Conservation (phyloP, 2,797 vertebrate genomes). For the Coranthus polyacanthus region DNA sequence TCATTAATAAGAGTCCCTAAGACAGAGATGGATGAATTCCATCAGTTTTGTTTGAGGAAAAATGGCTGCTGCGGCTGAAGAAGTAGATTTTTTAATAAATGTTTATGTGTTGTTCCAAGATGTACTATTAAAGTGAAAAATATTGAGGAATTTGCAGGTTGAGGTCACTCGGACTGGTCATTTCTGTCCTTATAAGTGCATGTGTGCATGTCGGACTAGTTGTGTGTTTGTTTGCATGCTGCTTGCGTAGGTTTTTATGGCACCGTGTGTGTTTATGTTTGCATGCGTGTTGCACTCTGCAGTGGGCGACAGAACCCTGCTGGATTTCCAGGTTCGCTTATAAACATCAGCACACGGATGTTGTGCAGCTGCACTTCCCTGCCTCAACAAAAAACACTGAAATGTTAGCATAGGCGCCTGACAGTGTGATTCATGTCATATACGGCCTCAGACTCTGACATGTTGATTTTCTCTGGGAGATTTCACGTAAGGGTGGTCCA, state of each 20-base stretch:
- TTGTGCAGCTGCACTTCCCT: slow-evolving; percentile 57
- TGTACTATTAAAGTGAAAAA: slow-evolving; percentile 61
- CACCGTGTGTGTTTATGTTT: slow-evolving; percentile 38
- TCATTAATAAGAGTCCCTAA: slow-evolving; percentile 69
- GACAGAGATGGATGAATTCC: slow-evolving; percentile 84
- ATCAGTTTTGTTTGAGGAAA: slow-evolving; percentile 72
- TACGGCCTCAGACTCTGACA: slow-evolving; percentile 32
- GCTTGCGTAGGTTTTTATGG: slow-evolving; percentile 8
- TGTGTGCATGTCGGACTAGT: slow-evolving; percentile 10
- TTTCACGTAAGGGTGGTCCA: slow-evolving; percentile 68
- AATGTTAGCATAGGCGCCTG: slow-evolving; percentile 34
- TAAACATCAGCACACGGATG: slow-evolving; percentile 57
- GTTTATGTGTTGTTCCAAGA: slow-evolving; percentile 30
- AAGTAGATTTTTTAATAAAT: slow-evolving; percentile 36
- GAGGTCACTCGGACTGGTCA: slow-evolving; percentile 53
- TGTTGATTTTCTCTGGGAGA: slow-evolving; percentile 52
- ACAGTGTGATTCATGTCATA: slow-evolving; percentile 31
- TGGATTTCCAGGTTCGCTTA: slow-evolving; percentile 52
- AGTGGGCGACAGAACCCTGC: slow-evolving; percentile 46
- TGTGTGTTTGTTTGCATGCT: slow-evolving; percentile 35
- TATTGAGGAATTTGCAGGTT: slow-evolving; percentile 46
- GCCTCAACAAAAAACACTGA: slow-evolving; percentile 15
- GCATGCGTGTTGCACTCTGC: slow-evolving; percentile 25
- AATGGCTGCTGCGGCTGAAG: slow-evolving; percentile 41
- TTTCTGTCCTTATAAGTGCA: slow-evolving; percentile 23